Conservation (phyloP, 2,113 vertebrate genomes). For the Capreolus pygargus region DNA sequence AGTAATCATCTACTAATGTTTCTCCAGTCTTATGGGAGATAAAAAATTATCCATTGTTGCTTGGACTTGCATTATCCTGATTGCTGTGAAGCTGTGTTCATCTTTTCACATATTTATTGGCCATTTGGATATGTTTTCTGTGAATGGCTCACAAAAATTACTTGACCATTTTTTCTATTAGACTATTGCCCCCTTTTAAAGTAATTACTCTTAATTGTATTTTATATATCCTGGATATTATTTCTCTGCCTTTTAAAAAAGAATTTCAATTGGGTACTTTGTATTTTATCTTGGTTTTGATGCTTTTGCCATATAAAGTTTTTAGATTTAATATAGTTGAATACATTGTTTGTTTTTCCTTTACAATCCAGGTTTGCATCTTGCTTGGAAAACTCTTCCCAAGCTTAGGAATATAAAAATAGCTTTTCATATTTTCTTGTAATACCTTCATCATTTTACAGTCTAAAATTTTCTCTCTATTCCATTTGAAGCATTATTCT, state of each 20-base stretch:
- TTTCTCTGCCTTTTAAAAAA: neutral
- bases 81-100: neutral
- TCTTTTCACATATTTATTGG: neutral
- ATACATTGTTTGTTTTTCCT: neutral
- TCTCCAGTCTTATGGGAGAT: neutral
- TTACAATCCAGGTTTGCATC: neutral
- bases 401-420: slow-evolving; percentile 3
- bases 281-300: neutral
- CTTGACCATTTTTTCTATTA: neutral
- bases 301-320: neutral
- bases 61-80: neutral
- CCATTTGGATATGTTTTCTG: neutral
- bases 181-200: neutral
- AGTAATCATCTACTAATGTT: neutral
- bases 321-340: neutral
- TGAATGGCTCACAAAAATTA: neutral
- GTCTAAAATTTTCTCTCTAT: neutral
- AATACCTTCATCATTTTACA: neutral
- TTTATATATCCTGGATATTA: neutral
- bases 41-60: neutral
- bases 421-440: neutral
- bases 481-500: neutral
- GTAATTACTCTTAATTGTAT: neutral
- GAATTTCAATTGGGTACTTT: neutral
- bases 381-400: neutral